Base-by-base conservation (phyloP, 2,888 invertebrate genomes). In the Willowsia nigromaculata region DNA sequence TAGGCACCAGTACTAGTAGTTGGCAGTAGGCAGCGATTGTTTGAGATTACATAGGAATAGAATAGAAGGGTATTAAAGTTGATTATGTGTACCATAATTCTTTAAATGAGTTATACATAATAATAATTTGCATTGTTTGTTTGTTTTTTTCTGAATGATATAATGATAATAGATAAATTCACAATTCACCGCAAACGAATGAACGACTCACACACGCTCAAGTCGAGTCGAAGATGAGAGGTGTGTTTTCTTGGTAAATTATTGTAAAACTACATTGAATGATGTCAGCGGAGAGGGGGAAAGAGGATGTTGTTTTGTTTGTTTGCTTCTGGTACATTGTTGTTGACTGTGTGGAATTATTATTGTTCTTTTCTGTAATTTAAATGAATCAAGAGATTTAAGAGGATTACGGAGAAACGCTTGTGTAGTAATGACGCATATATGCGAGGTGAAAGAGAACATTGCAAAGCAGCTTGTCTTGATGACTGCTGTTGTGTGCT, bases 291-390 rank as follows among this genome's bases (percentile, higher is more conserved):
- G 43, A 43, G 71, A 71, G 43, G 25, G 43, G 9, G 6, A 40
- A 11, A 43, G 40, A 71, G 18, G 40, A 37, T 1, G 40, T 68
- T 27, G 3, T 18, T 56, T 62, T 62, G 65, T 33, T 65, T 71
- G 43, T 65, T 65, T 65, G 65, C n/a, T 65, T 7, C 15, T 50
- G 18, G 7, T 18, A 68, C 65, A 68, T 68, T 71, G 71, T 71
- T 71, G 43, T 71, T 25, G 71, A 43, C 71, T 71, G 71, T 11
- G 0, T 43, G n/a, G 56, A 6, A 50, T 50, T 27, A 59, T 59
- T 27, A 50, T 59, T 9, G 27, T 59, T 59, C 9, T 59, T 59
- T 1, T 59, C 11, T 15, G 33, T 3, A 11, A 33, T 30, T 3
- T 30, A 65, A 65, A 33, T 65, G 30, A 33, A 65, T 50, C 56